Evolutionary conservation across 64 coral and sea anemone species (phyloP).

Genomic region (Platygyra sinensis): DNA sequence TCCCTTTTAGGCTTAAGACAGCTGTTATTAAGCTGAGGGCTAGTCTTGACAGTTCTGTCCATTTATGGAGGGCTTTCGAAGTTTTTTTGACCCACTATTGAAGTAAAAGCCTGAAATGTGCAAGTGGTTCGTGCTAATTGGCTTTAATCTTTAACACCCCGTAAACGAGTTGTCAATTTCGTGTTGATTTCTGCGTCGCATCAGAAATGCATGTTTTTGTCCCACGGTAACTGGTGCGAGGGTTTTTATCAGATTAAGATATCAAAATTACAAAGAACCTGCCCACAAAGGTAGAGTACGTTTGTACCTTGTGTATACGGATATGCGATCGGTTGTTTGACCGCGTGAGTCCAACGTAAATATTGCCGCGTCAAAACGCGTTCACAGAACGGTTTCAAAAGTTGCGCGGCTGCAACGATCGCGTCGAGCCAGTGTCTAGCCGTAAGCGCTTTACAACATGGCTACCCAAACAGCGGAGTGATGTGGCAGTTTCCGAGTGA

Average conservation of each 20-base stretch:
- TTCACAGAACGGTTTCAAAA: no score
- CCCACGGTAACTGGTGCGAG: conserved; percentile 1
- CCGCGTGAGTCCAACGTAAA: background rate
- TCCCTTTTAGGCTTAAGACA: background rate
- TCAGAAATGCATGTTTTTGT: conserved; percentile 41
- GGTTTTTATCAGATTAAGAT: conserved; percentile 19
- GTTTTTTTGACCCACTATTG: background rate
- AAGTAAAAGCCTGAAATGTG: background rate
- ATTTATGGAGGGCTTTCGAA: background rate
- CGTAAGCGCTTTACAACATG: background rate
- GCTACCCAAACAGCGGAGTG: background rate
- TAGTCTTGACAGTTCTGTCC: background rate
- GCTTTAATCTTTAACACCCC: conserved; percentile 26
- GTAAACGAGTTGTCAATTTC: conserved; percentile 22
- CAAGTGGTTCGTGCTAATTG: conserved; percentile 11
- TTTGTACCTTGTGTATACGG: background rate
- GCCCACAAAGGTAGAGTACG: background rate
- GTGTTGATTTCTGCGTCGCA: conserved; percentile 16
- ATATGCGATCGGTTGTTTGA: conserved; percentile 8
- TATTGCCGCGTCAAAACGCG: background rate
- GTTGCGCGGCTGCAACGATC: no score
- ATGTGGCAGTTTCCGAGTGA: background rate
- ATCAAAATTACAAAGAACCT: conserved; percentile 5
- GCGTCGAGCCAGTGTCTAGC: no score
- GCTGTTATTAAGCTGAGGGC: background rate